phyloP scores from a whole-genome alignment of 1,140 invertebrate species.

The Portunus trituberculatus region DNA sequence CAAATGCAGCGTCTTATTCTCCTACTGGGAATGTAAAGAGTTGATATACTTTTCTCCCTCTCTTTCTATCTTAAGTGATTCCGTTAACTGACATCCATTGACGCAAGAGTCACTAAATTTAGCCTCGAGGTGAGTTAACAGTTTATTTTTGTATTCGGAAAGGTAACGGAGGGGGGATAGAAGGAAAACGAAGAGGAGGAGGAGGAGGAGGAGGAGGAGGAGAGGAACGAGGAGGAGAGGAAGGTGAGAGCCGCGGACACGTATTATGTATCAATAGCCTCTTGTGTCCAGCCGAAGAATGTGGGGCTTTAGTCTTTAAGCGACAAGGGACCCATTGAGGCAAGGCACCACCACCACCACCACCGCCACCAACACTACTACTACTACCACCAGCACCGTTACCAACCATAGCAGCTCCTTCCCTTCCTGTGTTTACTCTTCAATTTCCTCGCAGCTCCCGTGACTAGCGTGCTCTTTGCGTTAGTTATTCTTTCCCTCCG shows the following conservation, averaged over 20 bases:
- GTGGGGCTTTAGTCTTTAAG: conserved; percentile 67
- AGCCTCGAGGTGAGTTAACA: not conserved
- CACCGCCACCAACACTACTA: not conserved
- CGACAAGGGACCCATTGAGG: conserved; percentile 63
- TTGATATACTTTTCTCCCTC: too few species aligned
- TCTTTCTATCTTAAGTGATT: too few species aligned
- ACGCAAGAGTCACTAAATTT: not conserved
- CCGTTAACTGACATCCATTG: too few species aligned
- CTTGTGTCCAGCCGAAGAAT: conserved; percentile 69
- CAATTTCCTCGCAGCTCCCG: not conserved
- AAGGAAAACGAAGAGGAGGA: not conserved
- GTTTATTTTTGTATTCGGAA: not conserved
- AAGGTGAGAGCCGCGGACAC: not conserved
- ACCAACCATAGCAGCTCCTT: not conserved
- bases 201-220: not conserved
- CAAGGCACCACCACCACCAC: not conserved
- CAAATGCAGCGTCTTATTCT: too few species aligned
- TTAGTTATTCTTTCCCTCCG: too few species aligned
- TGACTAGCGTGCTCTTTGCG: not conserved
- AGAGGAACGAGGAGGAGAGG: not conserved
- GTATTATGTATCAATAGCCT: conserved; percentile 50
- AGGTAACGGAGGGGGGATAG: not conserved
- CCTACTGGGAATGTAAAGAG: too few species aligned
- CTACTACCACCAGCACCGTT: not conserved
- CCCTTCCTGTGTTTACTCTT: not conserved